These are phyloP conservation scores for Butastur rufipennis DNA, from an alignment of 2,113 vertebrate species.

Conservation along the genomic window DNA sequence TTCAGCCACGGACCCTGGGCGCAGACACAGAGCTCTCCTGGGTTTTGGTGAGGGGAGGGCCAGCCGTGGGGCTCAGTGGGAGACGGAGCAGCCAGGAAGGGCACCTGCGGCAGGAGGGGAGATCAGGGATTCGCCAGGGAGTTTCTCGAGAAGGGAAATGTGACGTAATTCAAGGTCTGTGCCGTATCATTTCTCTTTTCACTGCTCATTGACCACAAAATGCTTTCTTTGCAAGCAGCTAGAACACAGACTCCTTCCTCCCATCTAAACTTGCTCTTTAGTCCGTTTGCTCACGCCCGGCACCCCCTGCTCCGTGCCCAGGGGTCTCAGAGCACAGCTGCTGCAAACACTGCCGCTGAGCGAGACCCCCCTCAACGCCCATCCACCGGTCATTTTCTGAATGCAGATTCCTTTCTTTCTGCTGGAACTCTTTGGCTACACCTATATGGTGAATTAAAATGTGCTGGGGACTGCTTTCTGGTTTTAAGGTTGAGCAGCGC, in stretches of 20 bases:
- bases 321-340: neutral
- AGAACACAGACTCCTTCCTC: neutral
- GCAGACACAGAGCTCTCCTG: neutral
- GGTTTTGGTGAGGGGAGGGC: neutral
- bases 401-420: neutral
- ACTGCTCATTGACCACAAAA: neutral
- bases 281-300: fast-evolving
- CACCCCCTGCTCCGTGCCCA: neutral
- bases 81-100: fast-evolving
- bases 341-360: neutral
- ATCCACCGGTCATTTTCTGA: neutral
- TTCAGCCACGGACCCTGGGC: neutral
- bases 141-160: neutral
- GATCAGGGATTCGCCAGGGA: neutral
- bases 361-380: fast-evolving
- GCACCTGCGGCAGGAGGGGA: fast-evolving
- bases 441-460: neutral
- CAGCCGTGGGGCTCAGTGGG: fast-evolving
- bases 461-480: neutral
- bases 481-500: neutral
- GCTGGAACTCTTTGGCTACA: neutral
- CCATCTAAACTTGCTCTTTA: neutral
- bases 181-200: neutral
- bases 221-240: neutral
- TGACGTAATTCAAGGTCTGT: neutral